phyloP scores from a whole-genome alignment of 2,797 vertebrate species.

The Tokudaia muenninki region DNA sequence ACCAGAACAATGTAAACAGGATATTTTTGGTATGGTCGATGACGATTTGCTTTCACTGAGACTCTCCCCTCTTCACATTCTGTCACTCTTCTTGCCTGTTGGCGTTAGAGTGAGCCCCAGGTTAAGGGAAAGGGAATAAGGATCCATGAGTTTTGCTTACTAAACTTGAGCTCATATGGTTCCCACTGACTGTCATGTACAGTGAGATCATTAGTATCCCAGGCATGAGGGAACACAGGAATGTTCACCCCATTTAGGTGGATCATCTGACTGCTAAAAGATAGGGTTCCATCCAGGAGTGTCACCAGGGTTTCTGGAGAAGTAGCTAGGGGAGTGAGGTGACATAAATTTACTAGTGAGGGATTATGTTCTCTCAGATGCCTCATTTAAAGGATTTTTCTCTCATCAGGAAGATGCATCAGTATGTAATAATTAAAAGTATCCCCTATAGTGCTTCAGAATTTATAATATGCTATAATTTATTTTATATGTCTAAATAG shows the following conservation, averaged over 20 bases:
- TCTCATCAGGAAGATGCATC: not conserved
- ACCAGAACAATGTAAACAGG: not conserved
- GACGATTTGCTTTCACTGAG: not conserved
- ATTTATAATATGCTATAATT: not conserved
- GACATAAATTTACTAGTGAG: too few species aligned
- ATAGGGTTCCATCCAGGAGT: fast-evolving
- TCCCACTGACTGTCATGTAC: fast-evolving
- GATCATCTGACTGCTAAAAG: not conserved
- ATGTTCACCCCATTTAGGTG: fast-evolving
- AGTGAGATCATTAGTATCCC: not conserved
- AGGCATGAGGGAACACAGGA: not conserved
- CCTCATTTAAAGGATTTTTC: not conserved
- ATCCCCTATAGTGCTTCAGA: not conserved
- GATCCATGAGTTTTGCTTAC: not conserved
- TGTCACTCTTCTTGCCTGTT: not conserved
- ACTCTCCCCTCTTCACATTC: not conserved
- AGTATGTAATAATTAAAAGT: not conserved
- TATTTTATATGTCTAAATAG: not conserved
- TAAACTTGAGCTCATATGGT: too few species aligned
- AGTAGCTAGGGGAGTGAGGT: not conserved
- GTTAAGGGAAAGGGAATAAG: not conserved
- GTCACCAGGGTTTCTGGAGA: fast-evolving
- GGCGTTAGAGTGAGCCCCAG: not conserved
- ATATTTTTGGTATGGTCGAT: not conserved
- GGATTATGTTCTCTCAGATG: not conserved